phyloP scores from a whole-genome alignment of 2,888 invertebrate species.

The Drosophila cognata region DNA sequence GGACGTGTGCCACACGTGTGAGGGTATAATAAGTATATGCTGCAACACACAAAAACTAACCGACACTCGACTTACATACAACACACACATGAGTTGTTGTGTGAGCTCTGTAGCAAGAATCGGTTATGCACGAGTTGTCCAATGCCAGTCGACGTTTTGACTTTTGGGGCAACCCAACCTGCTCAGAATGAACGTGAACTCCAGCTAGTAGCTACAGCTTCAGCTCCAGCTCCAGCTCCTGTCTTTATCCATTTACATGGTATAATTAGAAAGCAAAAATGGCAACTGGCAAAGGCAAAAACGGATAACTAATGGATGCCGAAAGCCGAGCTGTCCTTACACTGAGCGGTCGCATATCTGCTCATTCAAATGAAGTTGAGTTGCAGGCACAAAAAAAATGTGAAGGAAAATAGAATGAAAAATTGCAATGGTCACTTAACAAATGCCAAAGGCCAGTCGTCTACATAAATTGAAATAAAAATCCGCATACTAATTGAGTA shows the following conservation, averaged over 20 bases:
- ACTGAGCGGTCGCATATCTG: slow-evolving; percentile 16
- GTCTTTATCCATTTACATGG: slow-evolving; percentile 60
- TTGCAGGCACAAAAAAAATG: slow-evolving; percentile 5
- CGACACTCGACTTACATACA: neutral
- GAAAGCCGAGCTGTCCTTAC: slow-evolving; percentile 46
- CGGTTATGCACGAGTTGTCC: slow-evolving; percentile 66
- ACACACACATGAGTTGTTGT: neutral
- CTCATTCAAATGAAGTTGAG: slow-evolving; percentile 26
- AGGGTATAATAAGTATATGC: slow-evolving; percentile 18
- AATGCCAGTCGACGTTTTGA: slow-evolving; percentile 47
- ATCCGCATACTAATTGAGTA: slow-evolving; percentile 65
- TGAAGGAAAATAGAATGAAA: slow-evolving; percentile 4
- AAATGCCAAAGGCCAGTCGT: slow-evolving; percentile 35
- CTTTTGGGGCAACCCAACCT: neutral
- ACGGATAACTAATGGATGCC: slow-evolving; percentile 55
- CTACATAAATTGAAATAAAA: slow-evolving; percentile 69
- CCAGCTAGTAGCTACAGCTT: slow-evolving; percentile 1
- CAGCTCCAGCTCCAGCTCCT: slow-evolving; percentile 4
- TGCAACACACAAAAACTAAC: neutral
- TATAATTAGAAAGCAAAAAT: slow-evolving; percentile 73
- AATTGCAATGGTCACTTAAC: slow-evolving; percentile 31
- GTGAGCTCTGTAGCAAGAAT: slow-evolving; percentile 27
- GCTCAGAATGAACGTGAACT: slow-evolving; percentile 7
- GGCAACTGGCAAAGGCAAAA: slow-evolving; percentile 30
- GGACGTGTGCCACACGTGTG: slow-evolving; percentile 2